Base-by-base conservation (phyloP, 2,113 vertebrate genomes). In the Notothenia rossii region DNA sequence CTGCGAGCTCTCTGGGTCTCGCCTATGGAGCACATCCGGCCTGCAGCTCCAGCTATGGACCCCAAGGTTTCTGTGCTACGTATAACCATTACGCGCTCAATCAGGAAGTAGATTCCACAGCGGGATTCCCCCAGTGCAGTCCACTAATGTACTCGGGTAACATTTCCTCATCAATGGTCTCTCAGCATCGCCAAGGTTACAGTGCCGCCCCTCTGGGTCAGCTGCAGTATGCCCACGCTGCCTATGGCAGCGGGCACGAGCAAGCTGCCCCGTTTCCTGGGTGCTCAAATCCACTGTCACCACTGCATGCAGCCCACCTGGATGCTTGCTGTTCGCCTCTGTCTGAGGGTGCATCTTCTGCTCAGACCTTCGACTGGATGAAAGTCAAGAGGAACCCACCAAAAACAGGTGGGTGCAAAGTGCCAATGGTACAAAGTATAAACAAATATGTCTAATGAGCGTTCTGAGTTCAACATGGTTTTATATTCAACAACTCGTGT, bases 341-440 rank as follows among this genome's bases (percentile, higher is more conserved):
- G 59, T 92, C 96, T 10, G 98, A 98, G 70, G 94, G 95, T 7
- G 95, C 95, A 15, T 93, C 97, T 61, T 94, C 96, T 59, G 95
- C 97, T 7, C 98, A 98, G 87, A 99, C 98, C 59, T 99, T 99
- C 92, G 98, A 99, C 94, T 99, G 98, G 98, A 99, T 99, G 98
- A 99, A 98, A 95, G 98, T 99, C 43, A 99, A 99, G 92, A 95
- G 98, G 91, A 99, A 99, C 55, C 98, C 98, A 70, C 98, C 98
- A 53, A 99, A 99, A 94, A 99, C 98, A 96, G 98, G 98, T 99
- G 88, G 95, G 95, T 95, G 72, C 12, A 45, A 64, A 65, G 18
- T 62, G 40, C 48, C 29, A 9, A 7, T 11, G 65, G 15, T 20
- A 29, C 36, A 20, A 13, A n/a, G 46, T 55, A 33, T 29, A 7